Base-by-base conservation (phyloP, 2,113 vertebrate species). In the Physeter macrocephalus region DNA sequence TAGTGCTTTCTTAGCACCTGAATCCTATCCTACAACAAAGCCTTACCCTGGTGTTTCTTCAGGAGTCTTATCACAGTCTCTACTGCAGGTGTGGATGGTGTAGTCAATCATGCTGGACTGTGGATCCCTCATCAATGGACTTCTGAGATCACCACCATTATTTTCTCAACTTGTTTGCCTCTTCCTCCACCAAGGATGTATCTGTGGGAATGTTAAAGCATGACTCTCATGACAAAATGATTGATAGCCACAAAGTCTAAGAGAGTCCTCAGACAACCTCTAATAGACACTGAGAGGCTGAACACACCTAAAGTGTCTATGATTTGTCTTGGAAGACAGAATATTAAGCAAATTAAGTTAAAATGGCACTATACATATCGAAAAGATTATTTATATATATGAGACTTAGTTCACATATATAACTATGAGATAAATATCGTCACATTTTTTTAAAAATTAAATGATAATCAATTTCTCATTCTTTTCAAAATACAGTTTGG, bases 401-500 rank as follows among this genome's bases (percentile, higher is more conserved):
- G 17, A 71, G 23, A 43, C 20, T 77, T 52, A 69, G 43, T 52
- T 81, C n/a, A 95, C 18, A 25, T 13, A 69, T 59, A 21, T 43
- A 62, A 75, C 17, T 67, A 46, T 49, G 18, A 77, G 74, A 59
- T 41, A 86, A 87, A 86, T 31, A 21, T 21, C 20, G 23, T 59
- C 8, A 41, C 20, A 69, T 72, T 84, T 49, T 67, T 87, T n/a
- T n/a, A 39, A 62, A 71, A 75, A 46, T 21, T 84, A 88, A 92
- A 71, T 86, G 59, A 93, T 17, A 90, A 49, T 80, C 1, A n/a
- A 12, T 95, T 97, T 97, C 89, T 71, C 39, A 72, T 66, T 97
- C 1, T 94, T 84, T 96, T 95, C 54, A 61, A 90, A 88, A 99
- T 98, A 87, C 95, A 99, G 99, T 95, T 99, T 87, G 99, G 97